phyloP scores from a whole-genome alignment of 92 coral and sea anemone species.

The Phenganax marumi region DNA sequence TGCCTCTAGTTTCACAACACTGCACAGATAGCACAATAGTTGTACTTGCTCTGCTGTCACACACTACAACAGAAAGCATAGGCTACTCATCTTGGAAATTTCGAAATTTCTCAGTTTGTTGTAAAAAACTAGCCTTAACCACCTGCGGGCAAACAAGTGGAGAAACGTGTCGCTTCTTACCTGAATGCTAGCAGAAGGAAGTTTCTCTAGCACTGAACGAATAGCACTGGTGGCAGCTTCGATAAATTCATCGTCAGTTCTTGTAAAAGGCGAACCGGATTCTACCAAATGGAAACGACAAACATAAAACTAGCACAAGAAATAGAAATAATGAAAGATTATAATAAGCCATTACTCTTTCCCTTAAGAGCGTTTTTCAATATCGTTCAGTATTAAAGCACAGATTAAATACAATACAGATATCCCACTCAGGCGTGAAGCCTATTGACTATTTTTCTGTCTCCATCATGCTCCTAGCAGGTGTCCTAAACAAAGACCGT shows the following conservation, averaged over 20 bases:
- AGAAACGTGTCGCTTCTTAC: constrained; percentile 31
- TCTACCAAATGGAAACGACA: background rate
- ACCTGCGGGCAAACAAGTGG: background rate
- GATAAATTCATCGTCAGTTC: constrained; percentile 70
- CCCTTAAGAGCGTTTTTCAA: too few species aligned
- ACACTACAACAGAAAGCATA: constrained; percentile 50
- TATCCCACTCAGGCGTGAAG: too few species aligned
- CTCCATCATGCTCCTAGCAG: too few species aligned
- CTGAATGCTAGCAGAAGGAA: constrained; percentile 63
- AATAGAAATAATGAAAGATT: background rate
- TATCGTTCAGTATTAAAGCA: too few species aligned
- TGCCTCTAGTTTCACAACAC: constrained; percentile 68
- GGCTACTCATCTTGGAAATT: too few species aligned
- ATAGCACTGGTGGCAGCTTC: constrained; percentile 89
- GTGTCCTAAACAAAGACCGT: too few species aligned
- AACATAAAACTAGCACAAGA: background rate
- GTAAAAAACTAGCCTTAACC: too few species aligned
- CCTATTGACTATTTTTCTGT: too few species aligned
- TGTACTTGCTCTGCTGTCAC: constrained; percentile 89
- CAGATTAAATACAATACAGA: too few species aligned
- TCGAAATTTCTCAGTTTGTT: background rate
- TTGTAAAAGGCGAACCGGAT: constrained; percentile 37
- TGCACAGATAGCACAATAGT: constrained; percentile 61
- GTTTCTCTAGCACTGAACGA: constrained; percentile 86
- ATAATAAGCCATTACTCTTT: background rate